Conservation (phyloP, 2,797 vertebrate genomes). For the Ficedula albicollis region DNA sequence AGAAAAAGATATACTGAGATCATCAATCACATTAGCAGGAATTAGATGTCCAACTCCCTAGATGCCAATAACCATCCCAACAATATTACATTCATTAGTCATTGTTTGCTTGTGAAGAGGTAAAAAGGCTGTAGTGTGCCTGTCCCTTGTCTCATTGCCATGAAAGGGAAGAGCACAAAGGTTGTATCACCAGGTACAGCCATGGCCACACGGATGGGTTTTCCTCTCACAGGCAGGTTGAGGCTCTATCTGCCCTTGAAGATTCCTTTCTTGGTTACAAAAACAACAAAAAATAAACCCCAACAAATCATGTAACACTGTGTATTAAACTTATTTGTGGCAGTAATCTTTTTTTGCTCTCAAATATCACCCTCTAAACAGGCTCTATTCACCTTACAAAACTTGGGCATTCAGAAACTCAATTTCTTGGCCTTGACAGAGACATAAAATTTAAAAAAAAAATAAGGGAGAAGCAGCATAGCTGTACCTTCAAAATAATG, state of each 20-base stretch:
- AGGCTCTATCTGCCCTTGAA: not conserved
- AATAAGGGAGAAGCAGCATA: not conserved
- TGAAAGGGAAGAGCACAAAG: not conserved
- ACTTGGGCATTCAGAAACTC: not conserved
- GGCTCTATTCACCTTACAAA: not conserved
- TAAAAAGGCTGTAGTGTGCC: not conserved
- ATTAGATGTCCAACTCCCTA: not conserved
- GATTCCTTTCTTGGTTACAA: not conserved
- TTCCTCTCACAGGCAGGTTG: not conserved
- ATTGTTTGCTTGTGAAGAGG: not conserved
- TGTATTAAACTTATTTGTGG: not conserved
- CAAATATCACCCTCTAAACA: not conserved
- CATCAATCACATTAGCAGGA: not conserved
- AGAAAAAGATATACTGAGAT: not conserved
- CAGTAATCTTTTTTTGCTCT: not conserved
- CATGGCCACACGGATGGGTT: rapidly evolving
- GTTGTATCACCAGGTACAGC: rapidly evolving
- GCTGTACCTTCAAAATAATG: not conserved
- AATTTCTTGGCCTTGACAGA: not conserved
- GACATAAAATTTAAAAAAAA: not conserved
- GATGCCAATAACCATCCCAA: conserved; percentile 10
- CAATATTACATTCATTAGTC: conserved; percentile 15
- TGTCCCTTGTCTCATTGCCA: not conserved
- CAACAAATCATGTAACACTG: not conserved
- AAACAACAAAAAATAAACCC: not conserved